These are phyloP conservation scores for Cydia amplana DNA, from an alignment of 1,140 invertebrate species.

Conservation along the genomic window DNA sequence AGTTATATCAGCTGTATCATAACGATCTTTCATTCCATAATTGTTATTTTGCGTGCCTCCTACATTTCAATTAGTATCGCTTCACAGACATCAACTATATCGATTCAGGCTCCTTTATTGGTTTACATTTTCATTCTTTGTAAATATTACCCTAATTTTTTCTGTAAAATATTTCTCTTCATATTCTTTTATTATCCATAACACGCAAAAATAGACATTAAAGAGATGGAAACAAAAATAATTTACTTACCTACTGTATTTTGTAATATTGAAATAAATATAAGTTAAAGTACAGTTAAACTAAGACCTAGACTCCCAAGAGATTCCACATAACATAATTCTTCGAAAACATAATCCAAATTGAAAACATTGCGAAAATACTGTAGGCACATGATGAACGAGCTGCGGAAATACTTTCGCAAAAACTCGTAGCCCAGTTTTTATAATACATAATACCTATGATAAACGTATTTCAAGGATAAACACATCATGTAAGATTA, in stretches of 20 bases:
- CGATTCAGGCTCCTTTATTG: background rate
- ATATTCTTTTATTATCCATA: too few species aligned
- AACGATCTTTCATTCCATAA: conserved; percentile 24
- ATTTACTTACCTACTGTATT: background rate
- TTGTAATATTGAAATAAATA: background rate
- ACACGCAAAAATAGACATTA: too few species aligned
- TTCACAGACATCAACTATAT: conserved; percentile 3
- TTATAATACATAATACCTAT: background rate
- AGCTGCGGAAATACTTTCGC: background rate
- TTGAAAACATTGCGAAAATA: conserved; percentile 8
- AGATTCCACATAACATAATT: background rate
- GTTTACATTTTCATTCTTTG: background rate
- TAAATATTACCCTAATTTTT: too few species aligned
- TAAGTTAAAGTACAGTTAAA: background rate
- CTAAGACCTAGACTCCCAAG: background rate
- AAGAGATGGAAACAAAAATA: background rate
- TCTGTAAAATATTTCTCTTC: too few species aligned
- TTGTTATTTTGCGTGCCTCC: conserved; percentile 30
- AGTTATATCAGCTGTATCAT: conserved; percentile 3
- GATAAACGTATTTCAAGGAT: background rate
- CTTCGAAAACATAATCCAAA: background rate
- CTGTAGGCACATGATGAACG: background rate
- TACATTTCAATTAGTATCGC: conserved; percentile 24
- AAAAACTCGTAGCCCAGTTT: background rate
- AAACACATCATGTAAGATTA: background rate